These are phyloP conservation scores for Lordiphosa fenestrarum DNA, from an alignment of 2,888 invertebrate genomes.

Conservation along the genomic window DNA sequence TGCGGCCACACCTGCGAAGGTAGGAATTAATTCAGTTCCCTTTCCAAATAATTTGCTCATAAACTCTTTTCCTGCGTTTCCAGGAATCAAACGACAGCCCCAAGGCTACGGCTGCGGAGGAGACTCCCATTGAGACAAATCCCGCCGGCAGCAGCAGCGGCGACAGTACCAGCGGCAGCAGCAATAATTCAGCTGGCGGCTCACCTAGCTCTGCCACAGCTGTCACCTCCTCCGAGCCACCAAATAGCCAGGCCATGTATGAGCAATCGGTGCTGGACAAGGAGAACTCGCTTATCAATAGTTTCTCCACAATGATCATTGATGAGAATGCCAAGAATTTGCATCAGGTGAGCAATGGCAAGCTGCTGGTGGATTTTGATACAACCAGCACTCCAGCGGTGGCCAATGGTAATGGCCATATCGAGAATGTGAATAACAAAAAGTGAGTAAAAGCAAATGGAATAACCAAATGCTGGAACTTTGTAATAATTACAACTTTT, in stretches of 20 bases:
- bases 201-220: slow-evolving; percentile 28
- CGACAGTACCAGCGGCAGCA: slow-evolving; percentile 52
- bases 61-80: not conserved
- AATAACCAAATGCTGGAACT: not conserved
- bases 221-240: slow-evolving; percentile 48
- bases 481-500: no score
- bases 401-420: slow-evolving; percentile 80
- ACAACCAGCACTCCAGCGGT: slow-evolving; percentile 49
- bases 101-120: slow-evolving; percentile 39
- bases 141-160: slow-evolving; percentile 45
- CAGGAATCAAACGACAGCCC: slow-evolving; percentile 62
- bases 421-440: slow-evolving; percentile 80
- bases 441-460: slow-evolving; percentile 63
- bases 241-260: slow-evolving; percentile 77
- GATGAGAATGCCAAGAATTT: slow-evolving; percentile 79
- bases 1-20: slow-evolving; percentile 77
- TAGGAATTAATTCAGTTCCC: slow-evolving; percentile 23
- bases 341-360: slow-evolving; percentile 79
- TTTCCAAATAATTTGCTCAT: no score
- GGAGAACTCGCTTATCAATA: slow-evolving; percentile 79
- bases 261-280: slow-evolving; percentile 80
- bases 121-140: slow-evolving; percentile 40
- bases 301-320: slow-evolving; percentile 79
- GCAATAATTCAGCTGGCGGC: slow-evolving; percentile 48
- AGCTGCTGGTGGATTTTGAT: slow-evolving; percentile 61